Percentiles rank a stretch among this genome's conserved stretches.
Conservation (phyloP, 2,797 vertebrate species). For the Telmatherina bonti region DNA sequence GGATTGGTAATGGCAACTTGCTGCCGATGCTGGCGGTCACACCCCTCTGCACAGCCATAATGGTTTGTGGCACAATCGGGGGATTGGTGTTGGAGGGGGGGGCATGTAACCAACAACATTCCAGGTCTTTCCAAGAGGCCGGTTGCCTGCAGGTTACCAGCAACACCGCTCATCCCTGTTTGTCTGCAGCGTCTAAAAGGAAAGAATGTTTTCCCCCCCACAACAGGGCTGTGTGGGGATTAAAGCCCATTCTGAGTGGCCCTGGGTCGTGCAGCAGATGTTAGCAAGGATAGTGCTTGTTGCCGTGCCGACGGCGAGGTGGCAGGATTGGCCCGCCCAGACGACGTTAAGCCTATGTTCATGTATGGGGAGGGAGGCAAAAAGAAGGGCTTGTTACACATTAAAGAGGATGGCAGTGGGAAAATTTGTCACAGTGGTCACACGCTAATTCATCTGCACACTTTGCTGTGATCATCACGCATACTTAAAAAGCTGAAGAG, state of each 20-base stretch:
- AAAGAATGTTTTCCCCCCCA: constrained; percentile 76
- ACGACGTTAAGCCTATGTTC: constrained; percentile 71
- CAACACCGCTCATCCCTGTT: constrained; percentile 70
- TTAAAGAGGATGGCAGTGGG: constrained; percentile 52
- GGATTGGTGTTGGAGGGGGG: too few relatives aligned
- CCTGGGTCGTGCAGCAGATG: constrained; percentile 81
- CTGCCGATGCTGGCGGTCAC: constrained; percentile 78
- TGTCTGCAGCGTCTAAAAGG: constrained; percentile 74
- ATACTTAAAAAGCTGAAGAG: background rate
- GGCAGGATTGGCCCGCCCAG: constrained; percentile 68
- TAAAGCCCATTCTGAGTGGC: constrained; percentile 79
- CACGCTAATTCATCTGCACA: constrained; percentile 40
- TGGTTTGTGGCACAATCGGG: constrained; percentile 60
- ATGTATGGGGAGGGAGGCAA: constrained; percentile 52
- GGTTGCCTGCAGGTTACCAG: constrained; percentile 74
- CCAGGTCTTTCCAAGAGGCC: constrained; percentile 69
- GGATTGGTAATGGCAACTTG: constrained; percentile 71
- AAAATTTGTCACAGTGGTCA: constrained; percentile 59
- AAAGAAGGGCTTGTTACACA: constrained; percentile 44
- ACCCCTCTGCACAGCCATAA: constrained; percentile 81
- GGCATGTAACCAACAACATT: constrained; percentile 63
- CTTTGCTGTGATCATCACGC: constrained; percentile 22
- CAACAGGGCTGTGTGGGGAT: constrained; percentile 81
- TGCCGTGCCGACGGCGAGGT: constrained; percentile 78
- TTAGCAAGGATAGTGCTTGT: constrained; percentile 80